Evolutionary conservation across 1,140 invertebrate genomes (phyloP), one percentile per base, ranked within the genome.

Genomic region (Holcopasites calliopsidis): DNA sequence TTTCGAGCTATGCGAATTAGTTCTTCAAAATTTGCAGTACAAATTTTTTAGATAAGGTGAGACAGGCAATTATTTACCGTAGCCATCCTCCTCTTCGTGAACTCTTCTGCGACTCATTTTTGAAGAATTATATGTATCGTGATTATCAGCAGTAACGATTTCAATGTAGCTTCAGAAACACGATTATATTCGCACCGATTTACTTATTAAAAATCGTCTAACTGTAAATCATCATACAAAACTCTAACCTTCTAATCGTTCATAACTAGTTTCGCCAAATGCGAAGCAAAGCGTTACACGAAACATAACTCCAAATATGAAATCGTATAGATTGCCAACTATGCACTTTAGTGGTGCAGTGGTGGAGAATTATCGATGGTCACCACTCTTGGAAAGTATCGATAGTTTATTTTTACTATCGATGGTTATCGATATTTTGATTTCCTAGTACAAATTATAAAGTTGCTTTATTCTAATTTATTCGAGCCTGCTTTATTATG

Each of bases 1-100:
- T 11, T 18, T 7, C 4, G 13, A 18, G 6, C 3, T 23, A 1
- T 44, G 31, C 28, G 31, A 31, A 28, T 0, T 10, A 7, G 28
- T 16, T 11, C 3, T 31, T n/a, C 13, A 11, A 26, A 0, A n/a
- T 5, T 5, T 28, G 4, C 11, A 23, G 21, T 38, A 7, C 7
- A 11, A 21, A 64, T 16, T 42, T 47, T 31, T 21, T 0, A 42
- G 10, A 6, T 10, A n/a, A n/a, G n/a, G 33, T 4, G 28, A 8
- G 28, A 73, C 26, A 66, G 26, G 49, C 3, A 4, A 13, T 0
- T 40, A 90, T 85, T 92, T 91, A 95, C 95, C 95, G 84, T 96
- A 96, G 81, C 95, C 95, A 92, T 96, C 96, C 73, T 96, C 95
- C 69, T 96, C 95, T 72, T 96, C 95, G 83, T 96, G 95, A 40